Evolutionary conservation across 2,888 invertebrate species (phyloP).

Genomic region (Caenorhabditis zanzibari): DNA sequence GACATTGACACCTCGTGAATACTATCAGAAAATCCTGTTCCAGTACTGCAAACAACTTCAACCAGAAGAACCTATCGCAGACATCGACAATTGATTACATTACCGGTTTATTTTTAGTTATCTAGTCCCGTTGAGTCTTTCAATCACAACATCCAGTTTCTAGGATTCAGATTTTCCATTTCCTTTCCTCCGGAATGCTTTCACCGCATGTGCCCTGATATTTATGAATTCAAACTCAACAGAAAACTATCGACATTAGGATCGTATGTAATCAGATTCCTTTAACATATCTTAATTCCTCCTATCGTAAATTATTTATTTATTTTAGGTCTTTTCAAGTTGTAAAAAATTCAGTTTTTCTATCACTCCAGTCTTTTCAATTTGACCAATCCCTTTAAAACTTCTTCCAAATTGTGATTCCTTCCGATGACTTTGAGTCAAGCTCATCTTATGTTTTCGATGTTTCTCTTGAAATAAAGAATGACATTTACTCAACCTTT

Average conservation of each 20-base stretch:
- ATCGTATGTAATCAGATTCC: constrained; percentile 49
- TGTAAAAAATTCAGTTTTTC: constrained; percentile 5
- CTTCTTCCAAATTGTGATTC: constrained; percentile 63
- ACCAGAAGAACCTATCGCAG: constrained; percentile 73
- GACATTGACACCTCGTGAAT: constrained; percentile 83
- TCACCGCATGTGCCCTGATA: constrained; percentile 9
- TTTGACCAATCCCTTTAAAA: constrained; percentile 51
- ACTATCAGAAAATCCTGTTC: constrained; percentile 82
- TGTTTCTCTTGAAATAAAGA: constrained; percentile 41
- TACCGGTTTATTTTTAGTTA: constrained; percentile 46
- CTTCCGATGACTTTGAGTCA: constrained; percentile 60
- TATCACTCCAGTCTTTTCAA: constrained; percentile 35
- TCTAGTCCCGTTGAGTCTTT: constrained; percentile 44
- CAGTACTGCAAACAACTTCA: constrained; percentile 81
- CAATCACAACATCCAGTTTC: constrained; percentile 46
- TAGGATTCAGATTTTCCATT: constrained; percentile 45
- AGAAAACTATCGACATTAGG: constrained; percentile 46
- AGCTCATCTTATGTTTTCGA: constrained; percentile 60
- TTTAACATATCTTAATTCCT: constrained; percentile 46
- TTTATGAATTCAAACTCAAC: constrained; percentile 22
- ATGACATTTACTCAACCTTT: constrained; percentile 48
- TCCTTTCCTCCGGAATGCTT: constrained; percentile 21
- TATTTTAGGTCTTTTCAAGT: constrained; percentile 51
- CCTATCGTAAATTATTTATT: constrained; percentile 60
- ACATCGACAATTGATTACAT: constrained; percentile 68